phyloP scores from a whole-genome alignment of 2,113 vertebrate genomes.

The Bungarus multicinctus region DNA sequence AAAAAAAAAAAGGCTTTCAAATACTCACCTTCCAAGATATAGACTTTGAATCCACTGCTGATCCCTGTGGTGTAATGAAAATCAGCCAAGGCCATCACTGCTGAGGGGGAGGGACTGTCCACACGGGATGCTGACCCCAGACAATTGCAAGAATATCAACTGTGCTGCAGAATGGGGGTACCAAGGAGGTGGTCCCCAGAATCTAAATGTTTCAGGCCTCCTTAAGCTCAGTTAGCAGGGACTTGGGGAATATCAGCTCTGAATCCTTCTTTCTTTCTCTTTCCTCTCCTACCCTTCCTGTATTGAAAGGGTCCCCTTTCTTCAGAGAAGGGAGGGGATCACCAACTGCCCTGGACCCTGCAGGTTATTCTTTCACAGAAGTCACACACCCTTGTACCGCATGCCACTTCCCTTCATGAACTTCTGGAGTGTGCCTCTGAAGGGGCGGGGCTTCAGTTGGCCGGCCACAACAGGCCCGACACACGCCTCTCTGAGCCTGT shows the following conservation, averaged over 20 bases:
- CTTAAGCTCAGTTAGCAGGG: neutral
- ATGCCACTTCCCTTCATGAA: slow-evolving; percentile 11
- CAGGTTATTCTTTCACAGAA: neutral
- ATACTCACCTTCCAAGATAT: slow-evolving; percentile 48
- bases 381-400: too few relatives aligned
- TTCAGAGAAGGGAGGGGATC: neutral
- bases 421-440: neutral
- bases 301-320: neutral
- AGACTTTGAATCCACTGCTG: slow-evolving; percentile 54
- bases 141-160: neutral
- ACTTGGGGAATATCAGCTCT: neutral
- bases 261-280: neutral
- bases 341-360: neutral
- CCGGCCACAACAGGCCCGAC: neutral
- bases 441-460: slow-evolving; percentile 4
- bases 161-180: neutral
- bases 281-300: too few relatives aligned
- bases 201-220: neutral
- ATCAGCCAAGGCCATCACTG: slow-evolving; percentile 43
- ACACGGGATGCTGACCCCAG: too few relatives aligned
- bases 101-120: neutral
- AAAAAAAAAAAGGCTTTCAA: neutral
- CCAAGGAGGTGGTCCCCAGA: neutral
- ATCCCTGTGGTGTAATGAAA: slow-evolving; percentile 50
- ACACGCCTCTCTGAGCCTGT: neutral